Base-by-base conservation (phyloP, 2,797 vertebrate species). In the Acipenser transmontanus region DNA sequence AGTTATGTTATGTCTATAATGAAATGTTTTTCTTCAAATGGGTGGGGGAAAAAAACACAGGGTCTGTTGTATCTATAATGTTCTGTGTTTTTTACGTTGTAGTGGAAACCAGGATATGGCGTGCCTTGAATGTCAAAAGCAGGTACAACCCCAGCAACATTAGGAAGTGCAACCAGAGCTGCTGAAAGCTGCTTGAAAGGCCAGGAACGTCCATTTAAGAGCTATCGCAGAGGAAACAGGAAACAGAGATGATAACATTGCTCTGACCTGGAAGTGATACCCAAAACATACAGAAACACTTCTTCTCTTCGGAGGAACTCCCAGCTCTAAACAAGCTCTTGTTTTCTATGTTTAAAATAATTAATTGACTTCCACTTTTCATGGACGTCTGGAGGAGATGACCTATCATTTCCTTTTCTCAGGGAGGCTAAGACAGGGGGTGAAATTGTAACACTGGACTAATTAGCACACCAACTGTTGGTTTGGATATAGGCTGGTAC, bases 181-280 rank as follows among this genome's bases (percentile, higher is more conserved):
- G 56, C 59, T 51, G 59, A 50, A 48, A 66, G 71, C 12, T 7
- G 11, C 67, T 76, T 66, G 68, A 59, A 65, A 70, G 71, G 66
- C 7, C 49, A 52, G 34, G 63, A 63, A 68, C 61, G 70, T 51
- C 73, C 52, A 57, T 69, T 50, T 60, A 66, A 63, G 70, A 65
- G 1, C 6, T 67, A 69, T 79, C 72, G 70, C 67, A 50, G 77
- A 66, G 0, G 60, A 70, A 73, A 64, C 73, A 80, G 69, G 77
- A 82, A 82, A 74, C 67, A 73, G 70, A 74, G 73, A 66, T 71
- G 63, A 71, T 71, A 74, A 64, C 63, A 69, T 14, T 60, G 69
- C 62, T 66, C 73, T 51, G 49, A 76, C 73, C 68, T 56, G 76
- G 73, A 76, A 80, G 69, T 20, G 65, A 60, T 77, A 73, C 64